A percentile compares a stretch with the other conserved stretches of the same genome.
phyloP scores from a whole-genome alignment of 2,797 vertebrate genomes.

The Alca torda region DNA sequence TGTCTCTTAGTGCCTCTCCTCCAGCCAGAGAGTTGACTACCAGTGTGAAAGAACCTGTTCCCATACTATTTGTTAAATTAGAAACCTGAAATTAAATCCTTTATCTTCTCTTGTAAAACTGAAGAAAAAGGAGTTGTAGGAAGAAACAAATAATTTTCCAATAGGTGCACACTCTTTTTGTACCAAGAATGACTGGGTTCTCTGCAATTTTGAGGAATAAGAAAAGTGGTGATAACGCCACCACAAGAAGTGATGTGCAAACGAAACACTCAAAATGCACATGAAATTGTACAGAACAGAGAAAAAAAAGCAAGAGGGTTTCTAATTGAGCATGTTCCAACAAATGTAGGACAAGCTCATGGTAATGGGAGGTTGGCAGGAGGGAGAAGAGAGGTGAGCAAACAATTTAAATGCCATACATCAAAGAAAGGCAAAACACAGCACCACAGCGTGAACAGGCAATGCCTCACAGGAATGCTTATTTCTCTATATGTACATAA shows the following conservation, averaged over 20 bases:
- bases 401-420: conserved; percentile 44
- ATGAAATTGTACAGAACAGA: background rate
- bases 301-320: background rate
- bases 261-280: background rate
- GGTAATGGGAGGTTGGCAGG: background rate
- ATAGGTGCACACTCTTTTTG: background rate
- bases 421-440: conserved; percentile 22
- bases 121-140: background rate
- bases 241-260: background rate
- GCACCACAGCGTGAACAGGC: background rate
- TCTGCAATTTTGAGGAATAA: background rate
- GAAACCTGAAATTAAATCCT: background rate
- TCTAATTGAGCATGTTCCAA: conserved; percentile 8
- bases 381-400: conserved; percentile 25
- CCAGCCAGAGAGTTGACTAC: background rate
- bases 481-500: background rate
- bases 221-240: background rate
- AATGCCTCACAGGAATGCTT: conserved; percentile 11
- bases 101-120: background rate
- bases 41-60: background rate
- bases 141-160: background rate
- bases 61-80: background rate
- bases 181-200: background rate
- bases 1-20: background rate
- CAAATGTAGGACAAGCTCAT: conserved; percentile 17